Conservation (phyloP, 1,140 invertebrate genomes). For the Drosophila jambulina region DNA sequence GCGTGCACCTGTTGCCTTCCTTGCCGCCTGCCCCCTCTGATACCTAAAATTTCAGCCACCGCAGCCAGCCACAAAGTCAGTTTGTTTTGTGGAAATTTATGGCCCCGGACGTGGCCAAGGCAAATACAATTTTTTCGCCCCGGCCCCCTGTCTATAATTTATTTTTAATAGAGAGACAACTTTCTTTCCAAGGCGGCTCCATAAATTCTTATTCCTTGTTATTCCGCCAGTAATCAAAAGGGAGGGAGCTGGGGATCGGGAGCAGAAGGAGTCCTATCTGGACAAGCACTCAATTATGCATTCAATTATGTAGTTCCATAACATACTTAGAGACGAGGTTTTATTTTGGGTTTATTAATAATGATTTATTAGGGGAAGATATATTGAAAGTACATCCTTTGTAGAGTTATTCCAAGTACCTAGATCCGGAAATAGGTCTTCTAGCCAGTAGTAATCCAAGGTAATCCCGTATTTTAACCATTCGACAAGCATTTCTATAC, state of each 20-base stretch:
- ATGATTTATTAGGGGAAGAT: not conserved
- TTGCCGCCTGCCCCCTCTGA: not conserved
- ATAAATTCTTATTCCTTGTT: slow-evolving; percentile 32
- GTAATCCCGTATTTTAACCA: not conserved
- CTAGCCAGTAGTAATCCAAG: not conserved
- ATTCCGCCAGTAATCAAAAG: slow-evolving; percentile 14
- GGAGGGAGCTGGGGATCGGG: not conserved
- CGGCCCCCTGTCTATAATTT: slow-evolving; percentile 70
- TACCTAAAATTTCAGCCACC: not conserved
- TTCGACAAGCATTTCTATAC: not conserved
- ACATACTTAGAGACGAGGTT: not conserved
- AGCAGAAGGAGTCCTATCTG: slow-evolving; percentile 4
- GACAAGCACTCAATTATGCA: slow-evolving; percentile 45
- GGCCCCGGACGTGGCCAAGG: slow-evolving; percentile 68
- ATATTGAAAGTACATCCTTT: no score
- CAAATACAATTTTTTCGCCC: slow-evolving; percentile 63
- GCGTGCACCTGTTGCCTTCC: slow-evolving; percentile 73
- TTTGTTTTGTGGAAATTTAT: slow-evolving; percentile 75
- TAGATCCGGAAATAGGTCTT: no score
- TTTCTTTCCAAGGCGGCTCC: slow-evolving; percentile 36
- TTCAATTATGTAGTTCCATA: not conserved
- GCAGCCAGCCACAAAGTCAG: slow-evolving; percentile 66
- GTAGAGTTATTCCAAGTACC: no score
- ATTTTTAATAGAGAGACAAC: slow-evolving; percentile 81
- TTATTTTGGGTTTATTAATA: no score